Evolutionary conservation across 1,140 invertebrate species (phyloP).

Genomic region (Caenorhabditis tropicalis): DNA sequence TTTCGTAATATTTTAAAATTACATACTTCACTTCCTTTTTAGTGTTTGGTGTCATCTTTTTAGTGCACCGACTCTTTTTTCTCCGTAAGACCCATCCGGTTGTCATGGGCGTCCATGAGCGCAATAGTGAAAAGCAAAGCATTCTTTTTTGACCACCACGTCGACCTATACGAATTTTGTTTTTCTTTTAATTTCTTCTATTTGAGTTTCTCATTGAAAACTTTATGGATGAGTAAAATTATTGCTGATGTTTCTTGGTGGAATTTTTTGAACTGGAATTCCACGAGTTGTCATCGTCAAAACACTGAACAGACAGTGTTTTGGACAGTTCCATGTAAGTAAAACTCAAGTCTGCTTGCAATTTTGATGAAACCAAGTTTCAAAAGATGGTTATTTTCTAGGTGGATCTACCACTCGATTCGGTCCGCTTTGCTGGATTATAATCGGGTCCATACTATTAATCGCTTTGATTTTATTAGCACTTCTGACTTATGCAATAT

Average conservation of each 20-base stretch:
- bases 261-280: constrained; percentile 42
- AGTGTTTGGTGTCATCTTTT: constrained; percentile 32
- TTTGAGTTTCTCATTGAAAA: neutral
- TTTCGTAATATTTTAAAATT: neutral
- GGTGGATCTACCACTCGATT: constrained; percentile 8
- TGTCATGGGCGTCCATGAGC: constrained; percentile 16
- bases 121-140: constrained; percentile 28
- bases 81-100: neutral
- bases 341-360: neutral
- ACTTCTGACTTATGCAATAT: neutral
- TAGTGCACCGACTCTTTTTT: neutral
- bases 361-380: neutral
- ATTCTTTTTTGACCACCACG: constrained; percentile 20
- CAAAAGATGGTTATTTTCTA: too few relatives aligned
- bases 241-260: constrained; percentile 37
- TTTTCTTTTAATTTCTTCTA: neutral
- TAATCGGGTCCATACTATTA: neutral
- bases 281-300: constrained; percentile 33
- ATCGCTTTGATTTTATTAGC: neutral
- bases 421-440: constrained; percentile 21
- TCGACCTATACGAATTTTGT: constrained; percentile 17
- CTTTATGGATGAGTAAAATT: constrained; percentile 40
- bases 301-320: constrained; percentile 34
- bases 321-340: constrained; percentile 39
- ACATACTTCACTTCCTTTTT: neutral